Percentiles rank a stretch among this genome's conserved stretches.
Conservation (phyloP, 2,797 vertebrate genomes). For the Alfaro cultratus region DNA sequence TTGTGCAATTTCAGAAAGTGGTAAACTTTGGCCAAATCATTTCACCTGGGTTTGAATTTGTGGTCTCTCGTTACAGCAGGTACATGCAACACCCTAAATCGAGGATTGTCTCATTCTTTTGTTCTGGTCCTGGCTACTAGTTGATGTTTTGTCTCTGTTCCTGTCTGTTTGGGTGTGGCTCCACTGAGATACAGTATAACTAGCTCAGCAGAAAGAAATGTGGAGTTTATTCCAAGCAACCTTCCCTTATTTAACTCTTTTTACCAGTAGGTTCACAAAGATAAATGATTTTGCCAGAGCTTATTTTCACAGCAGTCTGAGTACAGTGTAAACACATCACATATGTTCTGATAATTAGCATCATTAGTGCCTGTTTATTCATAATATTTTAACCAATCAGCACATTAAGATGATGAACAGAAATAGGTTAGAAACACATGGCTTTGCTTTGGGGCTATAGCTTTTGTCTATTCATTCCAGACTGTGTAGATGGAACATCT, state of each 20-base stretch:
- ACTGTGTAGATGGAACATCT: conserved; percentile 29
- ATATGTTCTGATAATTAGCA: conserved; percentile 68
- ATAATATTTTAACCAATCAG: conserved; percentile 58
- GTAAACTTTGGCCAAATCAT: background rate
- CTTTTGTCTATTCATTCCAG: conserved; percentile 22
- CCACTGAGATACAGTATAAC: conserved; percentile 30
- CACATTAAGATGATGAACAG: conserved; percentile 55
- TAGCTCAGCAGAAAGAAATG: conserved; percentile 35
- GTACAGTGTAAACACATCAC: conserved; percentile 42
- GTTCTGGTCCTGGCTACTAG: conserved; percentile 52
- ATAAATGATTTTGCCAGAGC: conserved; percentile 39
- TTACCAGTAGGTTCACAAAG: conserved; percentile 34
- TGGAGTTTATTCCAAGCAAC: conserved; percentile 32
- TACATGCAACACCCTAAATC: conserved; percentile 26
- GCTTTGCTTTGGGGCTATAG: conserved; percentile 37
- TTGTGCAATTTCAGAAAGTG: background rate
- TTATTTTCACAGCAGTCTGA: conserved; percentile 23
- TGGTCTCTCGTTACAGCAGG: background rate
- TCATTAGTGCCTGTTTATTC: conserved; percentile 56
- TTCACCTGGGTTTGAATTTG: background rate
- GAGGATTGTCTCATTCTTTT: conserved; percentile 44
- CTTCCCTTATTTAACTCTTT: conserved; percentile 42
- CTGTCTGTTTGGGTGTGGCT: conserved; percentile 38
- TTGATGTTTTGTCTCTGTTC: conserved; percentile 56
- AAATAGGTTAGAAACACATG: conserved; percentile 46